phyloP scores from a whole-genome alignment of 2,797 vertebrate genomes.

The Microtus californicus region DNA sequence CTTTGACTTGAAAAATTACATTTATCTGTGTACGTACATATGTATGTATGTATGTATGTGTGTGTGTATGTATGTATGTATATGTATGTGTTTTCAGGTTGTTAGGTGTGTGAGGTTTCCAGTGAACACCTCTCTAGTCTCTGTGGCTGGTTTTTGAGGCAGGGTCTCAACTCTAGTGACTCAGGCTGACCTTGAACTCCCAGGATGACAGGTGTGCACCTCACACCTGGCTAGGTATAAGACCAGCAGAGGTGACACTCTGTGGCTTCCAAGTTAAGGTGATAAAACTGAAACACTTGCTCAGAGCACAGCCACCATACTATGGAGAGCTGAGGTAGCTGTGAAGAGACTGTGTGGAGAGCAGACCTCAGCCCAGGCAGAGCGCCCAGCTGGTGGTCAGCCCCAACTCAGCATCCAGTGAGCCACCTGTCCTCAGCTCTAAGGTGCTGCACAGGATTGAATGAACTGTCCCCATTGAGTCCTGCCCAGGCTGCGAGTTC shows the following conservation, averaged over 20 bases:
- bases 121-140: background rate
- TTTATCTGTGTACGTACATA: background rate
- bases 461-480: accelerated
- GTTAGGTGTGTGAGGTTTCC: background rate
- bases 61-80: too few relatives aligned
- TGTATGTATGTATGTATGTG: too few relatives aligned
- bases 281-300: background rate
- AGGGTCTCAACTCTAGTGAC: background rate
- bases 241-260: background rate
- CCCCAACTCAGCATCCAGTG: background rate
- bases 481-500: background rate
- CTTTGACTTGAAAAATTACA: background rate
- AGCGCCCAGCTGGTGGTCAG: background rate
- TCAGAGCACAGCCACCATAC: background rate
- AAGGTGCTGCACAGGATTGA: accelerated
- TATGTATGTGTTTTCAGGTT: background rate
- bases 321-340: background rate
- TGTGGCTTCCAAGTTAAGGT: background rate
- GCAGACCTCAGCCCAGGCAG: background rate
- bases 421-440: background rate
- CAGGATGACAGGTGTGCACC: background rate
- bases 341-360: accelerated
- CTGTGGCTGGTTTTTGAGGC: background rate
- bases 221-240: background rate
- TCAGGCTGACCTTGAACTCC: background rate